phyloP scores from a whole-genome alignment of 2,888 invertebrate genomes.

The Achlya flavicornis region DNA sequence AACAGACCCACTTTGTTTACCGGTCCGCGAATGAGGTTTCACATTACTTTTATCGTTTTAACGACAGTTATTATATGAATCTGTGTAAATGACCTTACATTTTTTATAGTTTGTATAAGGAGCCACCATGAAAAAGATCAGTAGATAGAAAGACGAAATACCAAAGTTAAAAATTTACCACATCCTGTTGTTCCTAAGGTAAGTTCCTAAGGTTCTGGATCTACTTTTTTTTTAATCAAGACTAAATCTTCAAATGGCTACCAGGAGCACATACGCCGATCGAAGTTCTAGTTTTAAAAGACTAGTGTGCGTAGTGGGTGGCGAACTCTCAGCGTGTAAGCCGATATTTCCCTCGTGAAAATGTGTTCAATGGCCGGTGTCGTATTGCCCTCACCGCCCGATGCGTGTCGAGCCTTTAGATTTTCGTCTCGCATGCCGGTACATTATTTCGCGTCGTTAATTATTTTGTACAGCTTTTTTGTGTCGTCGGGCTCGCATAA shows the following conservation, averaged over 20 bases:
- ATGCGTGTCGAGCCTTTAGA: slow-evolving; percentile 76
- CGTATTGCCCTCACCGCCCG: slow-evolving; percentile 61
- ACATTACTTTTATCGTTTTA: slow-evolving; percentile 31
- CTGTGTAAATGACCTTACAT: neutral
- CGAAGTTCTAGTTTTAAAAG: slow-evolving; percentile 49
- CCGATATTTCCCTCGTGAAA: slow-evolving; percentile 81
- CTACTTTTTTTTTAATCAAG: no score
- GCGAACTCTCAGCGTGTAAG: slow-evolving; percentile 69
- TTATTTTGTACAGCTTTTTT: slow-evolving; percentile 76
- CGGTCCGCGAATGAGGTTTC: slow-evolving; percentile 35
- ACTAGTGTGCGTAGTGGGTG: slow-evolving; percentile 70
- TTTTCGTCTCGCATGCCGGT: slow-evolving; percentile 81
- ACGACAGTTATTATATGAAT: slow-evolving; percentile 23
- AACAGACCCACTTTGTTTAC: slow-evolving; percentile 27
- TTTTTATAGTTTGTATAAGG: no score
- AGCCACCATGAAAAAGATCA: no score
- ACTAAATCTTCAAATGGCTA: slow-evolving; percentile 27
- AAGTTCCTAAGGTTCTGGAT: neutral
- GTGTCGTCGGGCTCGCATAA: slow-evolving; percentile 59
- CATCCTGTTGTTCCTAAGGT: no score
- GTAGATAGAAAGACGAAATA: no score
- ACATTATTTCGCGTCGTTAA: slow-evolving; percentile 83
- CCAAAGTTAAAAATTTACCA: no score
- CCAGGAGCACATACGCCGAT: slow-evolving; percentile 48
- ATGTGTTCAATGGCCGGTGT: slow-evolving; percentile 78